Evolutionary conservation across 2,113 vertebrate genomes (phyloP).

Genomic region (Neodon shergylaensis): DNA sequence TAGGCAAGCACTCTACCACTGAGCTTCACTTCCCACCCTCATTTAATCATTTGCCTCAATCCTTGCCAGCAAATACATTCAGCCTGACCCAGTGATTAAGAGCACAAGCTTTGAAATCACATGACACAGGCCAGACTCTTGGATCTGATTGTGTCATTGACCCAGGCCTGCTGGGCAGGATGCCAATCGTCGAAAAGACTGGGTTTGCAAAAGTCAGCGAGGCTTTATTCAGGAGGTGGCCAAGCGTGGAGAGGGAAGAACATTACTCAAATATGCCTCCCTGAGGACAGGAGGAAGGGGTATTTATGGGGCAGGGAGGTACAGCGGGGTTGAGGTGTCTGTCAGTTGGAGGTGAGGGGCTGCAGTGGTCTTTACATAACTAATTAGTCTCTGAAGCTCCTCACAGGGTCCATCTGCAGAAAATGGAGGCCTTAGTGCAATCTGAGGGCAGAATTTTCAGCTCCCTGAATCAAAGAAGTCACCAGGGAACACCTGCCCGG

Average conservation of each 20-base stretch:
- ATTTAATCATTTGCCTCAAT: neutral
- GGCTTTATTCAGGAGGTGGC: neutral
- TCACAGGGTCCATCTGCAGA: neutral
- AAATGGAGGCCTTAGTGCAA: neutral
- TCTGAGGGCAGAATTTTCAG: neutral
- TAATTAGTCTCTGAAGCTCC: no score
- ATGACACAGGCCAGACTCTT: neutral
- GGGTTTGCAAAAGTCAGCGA: neutral
- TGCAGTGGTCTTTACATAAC: neutral
- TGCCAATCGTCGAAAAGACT: neutral
- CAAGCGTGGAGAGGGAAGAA: neutral
- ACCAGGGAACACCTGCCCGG: neutral
- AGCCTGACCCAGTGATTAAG: neutral
- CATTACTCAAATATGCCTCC: neutral
- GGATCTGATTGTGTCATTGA: neutral
- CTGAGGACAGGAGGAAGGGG: neutral
- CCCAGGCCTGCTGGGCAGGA: neutral
- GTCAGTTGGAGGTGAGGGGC: neutral
- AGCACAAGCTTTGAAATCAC: neutral
- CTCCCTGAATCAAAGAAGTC: neutral
- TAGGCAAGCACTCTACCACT: neutral
- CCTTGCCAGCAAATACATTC: neutral
- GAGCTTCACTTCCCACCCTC: neutral
- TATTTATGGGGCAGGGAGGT: neutral
- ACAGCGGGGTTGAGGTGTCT: neutral